Evolutionary conservation across 1,140 invertebrate species (phyloP).

Genomic region (Oreohelix idahoensis): DNA sequence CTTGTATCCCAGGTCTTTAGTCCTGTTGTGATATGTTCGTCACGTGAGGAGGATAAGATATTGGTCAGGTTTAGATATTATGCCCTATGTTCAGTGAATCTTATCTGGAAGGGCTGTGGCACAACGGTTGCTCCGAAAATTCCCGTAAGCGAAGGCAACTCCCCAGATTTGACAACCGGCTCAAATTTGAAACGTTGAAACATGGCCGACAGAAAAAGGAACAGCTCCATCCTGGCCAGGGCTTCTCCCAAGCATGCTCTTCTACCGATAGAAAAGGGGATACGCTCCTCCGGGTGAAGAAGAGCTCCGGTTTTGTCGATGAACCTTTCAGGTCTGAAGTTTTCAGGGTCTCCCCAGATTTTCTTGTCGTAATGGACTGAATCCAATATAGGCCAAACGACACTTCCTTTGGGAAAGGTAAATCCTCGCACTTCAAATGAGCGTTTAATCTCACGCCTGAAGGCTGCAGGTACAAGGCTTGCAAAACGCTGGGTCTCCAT

Average conservation of each 20-base stretch:
- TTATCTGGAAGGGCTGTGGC: neutral
- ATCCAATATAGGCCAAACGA: constrained; percentile 63
- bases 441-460: constrained; percentile 56
- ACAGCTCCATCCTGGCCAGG: neutral
- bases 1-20: too few species aligned
- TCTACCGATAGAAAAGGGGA: neutral
- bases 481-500: constrained; percentile 44
- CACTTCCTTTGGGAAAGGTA: constrained; percentile 59
- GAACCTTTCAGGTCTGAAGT: constrained; percentile 80
- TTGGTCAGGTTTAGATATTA: too few species aligned
- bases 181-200: neutral
- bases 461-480: constrained; percentile 61
- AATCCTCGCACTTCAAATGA: constrained; percentile 60
- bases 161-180: neutral
- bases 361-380: constrained; percentile 60
- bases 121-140: neutral
- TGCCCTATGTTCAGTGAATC: neutral
- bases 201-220: neutral
- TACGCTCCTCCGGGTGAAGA: neutral
- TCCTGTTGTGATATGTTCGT: too few species aligned
- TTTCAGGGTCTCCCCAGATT: constrained; percentile 80
- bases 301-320: constrained; percentile 52
- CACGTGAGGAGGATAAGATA: too few species aligned
- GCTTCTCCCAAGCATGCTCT: neutral
- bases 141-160: neutral